These are phyloP conservation scores for Heliconius himera DNA, from an alignment of 1,140 invertebrate species.

Conservation along the genomic window DNA sequence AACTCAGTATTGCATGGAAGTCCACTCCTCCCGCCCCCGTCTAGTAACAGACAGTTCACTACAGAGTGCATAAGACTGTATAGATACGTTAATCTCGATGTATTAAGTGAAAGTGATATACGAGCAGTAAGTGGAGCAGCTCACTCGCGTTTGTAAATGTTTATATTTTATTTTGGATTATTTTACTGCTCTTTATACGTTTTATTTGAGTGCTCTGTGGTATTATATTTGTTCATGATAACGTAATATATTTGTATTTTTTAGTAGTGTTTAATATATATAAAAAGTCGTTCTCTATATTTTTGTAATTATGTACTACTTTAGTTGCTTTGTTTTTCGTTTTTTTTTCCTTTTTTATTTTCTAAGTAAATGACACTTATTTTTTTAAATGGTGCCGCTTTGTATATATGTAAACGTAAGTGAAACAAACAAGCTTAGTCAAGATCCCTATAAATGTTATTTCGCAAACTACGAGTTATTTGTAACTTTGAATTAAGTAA, in stretches of 20 bases:
- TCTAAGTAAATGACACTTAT: neutral
- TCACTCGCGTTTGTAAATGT: neutral
- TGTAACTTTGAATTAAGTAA: neutral
- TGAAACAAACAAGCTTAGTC: neutral
- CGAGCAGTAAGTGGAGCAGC: neutral
- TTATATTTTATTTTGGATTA: neutral
- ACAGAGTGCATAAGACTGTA: slow-evolving; percentile 6
- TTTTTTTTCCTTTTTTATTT: neutral
- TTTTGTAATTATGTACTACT: slow-evolving; percentile 1
- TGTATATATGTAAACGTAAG: slow-evolving; percentile 11
- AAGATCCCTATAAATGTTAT: neutral
- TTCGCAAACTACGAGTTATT: slow-evolving; percentile 7
- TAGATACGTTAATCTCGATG: neutral
- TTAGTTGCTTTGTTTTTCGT: neutral
- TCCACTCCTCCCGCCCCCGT: slow-evolving; percentile 15
- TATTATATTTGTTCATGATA: neutral
- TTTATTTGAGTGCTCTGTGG: neutral
- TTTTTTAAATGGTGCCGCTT: neutral
- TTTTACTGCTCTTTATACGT: neutral
- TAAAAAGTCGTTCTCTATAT: neutral
- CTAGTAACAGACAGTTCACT: slow-evolving; percentile 34
- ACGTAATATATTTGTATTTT: neutral
- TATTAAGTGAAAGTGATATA: neutral
- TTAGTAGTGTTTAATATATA: neutral
- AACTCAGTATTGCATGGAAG: no score